Conservation (phyloP, 2,113 vertebrate species). For the Tachysurus fulvidraco region DNA sequence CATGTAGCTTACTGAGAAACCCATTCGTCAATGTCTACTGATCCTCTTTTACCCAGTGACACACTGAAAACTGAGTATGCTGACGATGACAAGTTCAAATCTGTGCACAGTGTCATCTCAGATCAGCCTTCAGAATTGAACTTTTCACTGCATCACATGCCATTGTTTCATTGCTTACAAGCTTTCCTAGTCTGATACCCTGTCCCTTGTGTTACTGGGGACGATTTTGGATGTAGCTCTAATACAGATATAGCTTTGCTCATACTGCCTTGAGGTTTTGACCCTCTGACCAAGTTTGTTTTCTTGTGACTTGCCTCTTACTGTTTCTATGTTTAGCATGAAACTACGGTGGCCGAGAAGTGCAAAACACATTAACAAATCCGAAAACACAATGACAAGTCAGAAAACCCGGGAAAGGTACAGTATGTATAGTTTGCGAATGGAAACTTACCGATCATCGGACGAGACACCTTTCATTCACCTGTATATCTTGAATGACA, state of each 20-base stretch:
- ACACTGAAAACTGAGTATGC: not conserved
- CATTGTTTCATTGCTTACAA: not conserved
- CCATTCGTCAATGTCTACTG: conserved; percentile 15
- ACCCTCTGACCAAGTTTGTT: not conserved
- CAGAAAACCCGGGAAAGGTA: no score
- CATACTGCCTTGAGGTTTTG: not conserved
- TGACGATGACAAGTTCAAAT: not conserved
- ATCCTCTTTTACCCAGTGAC: not conserved
- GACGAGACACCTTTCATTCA: no score
- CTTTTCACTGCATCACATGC: not conserved
- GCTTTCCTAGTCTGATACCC: not conserved
- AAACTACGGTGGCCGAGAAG: no score
- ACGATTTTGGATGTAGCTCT: not conserved
- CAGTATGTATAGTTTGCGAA: no score
- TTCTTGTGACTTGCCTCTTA: not conserved
- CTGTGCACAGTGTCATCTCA: not conserved
- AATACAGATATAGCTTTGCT: not conserved
- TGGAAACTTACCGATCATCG: no score
- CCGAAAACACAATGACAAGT: no score
- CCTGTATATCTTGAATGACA: no score
- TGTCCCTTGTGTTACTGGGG: not conserved
- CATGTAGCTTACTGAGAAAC: not conserved
- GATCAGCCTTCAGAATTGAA: conserved; percentile 2
- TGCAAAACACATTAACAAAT: no score
- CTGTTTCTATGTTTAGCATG: conserved; percentile 25